Evolutionary conservation across 2,888 invertebrate species (phyloP), one percentile per base, ranked within the genome.

Genomic region (Cephus pulcher): DNA sequence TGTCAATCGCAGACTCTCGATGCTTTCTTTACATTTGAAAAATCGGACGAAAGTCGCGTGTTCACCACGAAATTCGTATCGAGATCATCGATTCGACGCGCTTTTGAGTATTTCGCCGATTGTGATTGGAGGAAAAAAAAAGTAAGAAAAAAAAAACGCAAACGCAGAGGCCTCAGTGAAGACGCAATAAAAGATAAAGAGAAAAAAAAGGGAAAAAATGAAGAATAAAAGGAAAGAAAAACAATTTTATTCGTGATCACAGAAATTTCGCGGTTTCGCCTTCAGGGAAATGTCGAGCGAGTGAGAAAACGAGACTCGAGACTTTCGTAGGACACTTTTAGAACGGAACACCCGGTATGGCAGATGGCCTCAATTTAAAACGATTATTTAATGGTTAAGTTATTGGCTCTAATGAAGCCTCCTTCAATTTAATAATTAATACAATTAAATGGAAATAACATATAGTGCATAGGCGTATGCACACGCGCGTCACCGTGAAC

Each of bases 351-450:
- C 33, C 71, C 71, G 71, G 33, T 71, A 32, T 11, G 71, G 78
- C 82, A 84, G 84, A 86, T 88, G 90, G 88, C 91, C 91, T 90
- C 89, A 90, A 91, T 91, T 89, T 87, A 84, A 87, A 87, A 86
- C 90, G 88, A 91, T 91, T 91, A 91, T 90, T 91, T 91, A 89
- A 91, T 90, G 89, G 91, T 91, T 90, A 88, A 90, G 89, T 91
- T 90, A 91, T 91, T 90, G 90, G 89, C 86, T 89, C 87, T 91
- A 91, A 91, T 91, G 91, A 91, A 89, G 89, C 88, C 89, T 88
- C 88, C 89, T 89, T 85, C 91, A 91, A 91, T 91, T 91, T 89
- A 88, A 90, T 88, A 88, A 91, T 91, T 91, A 91, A 91, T 91
- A 90, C 89, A 90, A 91, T 91, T 90, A 90, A 91, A 91, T 89